These are phyloP conservation scores for Scaptodrosophila latifasciaeformis DNA, from an alignment of 2,888 invertebrate species.

Conservation along the genomic window DNA sequence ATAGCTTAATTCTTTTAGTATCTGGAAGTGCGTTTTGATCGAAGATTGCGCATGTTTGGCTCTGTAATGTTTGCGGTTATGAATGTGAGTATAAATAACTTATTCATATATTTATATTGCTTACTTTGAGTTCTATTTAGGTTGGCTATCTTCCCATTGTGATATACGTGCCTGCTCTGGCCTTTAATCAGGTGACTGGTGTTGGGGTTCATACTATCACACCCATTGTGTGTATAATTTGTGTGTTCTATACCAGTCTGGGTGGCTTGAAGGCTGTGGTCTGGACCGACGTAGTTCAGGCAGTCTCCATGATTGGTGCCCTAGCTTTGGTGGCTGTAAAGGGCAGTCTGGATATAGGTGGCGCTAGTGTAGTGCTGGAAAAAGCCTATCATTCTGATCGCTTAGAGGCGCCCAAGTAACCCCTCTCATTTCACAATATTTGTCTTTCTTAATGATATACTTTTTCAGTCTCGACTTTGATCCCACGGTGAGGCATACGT, in stretches of 20 bases:
- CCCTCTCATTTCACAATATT: too few relatives aligned
- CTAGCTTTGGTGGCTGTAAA: slow-evolving; percentile 84
- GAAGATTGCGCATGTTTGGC: slow-evolving; percentile 82
- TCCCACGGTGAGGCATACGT: slow-evolving; percentile 86
- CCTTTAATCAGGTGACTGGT: slow-evolving; percentile 91
- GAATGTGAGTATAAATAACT: slow-evolving; percentile 78
- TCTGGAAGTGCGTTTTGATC: slow-evolving; percentile 83
- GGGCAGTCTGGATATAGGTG: slow-evolving; percentile 85
- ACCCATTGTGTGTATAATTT: slow-evolving; percentile 87
- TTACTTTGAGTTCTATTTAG: slow-evolving; percentile 75
- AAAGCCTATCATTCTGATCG: slow-evolving; percentile 82
- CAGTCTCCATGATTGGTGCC: slow-evolving; percentile 85
- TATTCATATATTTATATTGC: neutral
- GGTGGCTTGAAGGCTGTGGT: slow-evolving; percentile 87
- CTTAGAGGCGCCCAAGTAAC: slow-evolving; percentile 84
- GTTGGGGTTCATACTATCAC: slow-evolving; percentile 88
- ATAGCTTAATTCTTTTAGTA: too few relatives aligned
- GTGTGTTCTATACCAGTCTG: slow-evolving; percentile 90
- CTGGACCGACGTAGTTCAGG: slow-evolving; percentile 87
- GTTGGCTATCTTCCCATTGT: slow-evolving; percentile 87
- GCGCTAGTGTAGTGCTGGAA: slow-evolving; percentile 80
- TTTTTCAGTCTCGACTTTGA: slow-evolving; percentile 87
- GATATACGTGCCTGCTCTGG: slow-evolving; percentile 86
- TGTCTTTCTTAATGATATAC: too few relatives aligned
- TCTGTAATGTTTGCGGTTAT: slow-evolving; percentile 84